Evolutionary conservation across 2,888 invertebrate genomes (phyloP).

Genomic region (Callosobruchus maculatus): DNA sequence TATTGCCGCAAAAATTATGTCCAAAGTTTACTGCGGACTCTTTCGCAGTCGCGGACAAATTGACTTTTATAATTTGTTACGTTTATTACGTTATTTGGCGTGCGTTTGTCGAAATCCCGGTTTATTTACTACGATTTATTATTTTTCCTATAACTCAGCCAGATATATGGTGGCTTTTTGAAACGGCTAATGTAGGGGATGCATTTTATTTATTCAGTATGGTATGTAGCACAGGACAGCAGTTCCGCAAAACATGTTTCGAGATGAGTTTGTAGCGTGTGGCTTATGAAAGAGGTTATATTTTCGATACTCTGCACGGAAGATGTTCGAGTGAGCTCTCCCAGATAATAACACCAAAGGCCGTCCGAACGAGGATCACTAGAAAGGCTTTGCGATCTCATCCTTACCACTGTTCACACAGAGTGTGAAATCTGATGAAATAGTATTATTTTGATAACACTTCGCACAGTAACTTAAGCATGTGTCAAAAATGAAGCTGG

Average conservation of each 20-base stretch:
- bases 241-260: not conserved
- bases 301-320: no score
- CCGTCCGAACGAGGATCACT: no score
- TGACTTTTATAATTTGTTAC: conserved; percentile 44
- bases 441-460: no score
- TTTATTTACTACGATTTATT: conserved; percentile 17
- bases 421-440: no score
- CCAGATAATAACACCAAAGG: no score
- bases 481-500: no score
- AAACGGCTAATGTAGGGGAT: not conserved
- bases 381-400: no score
- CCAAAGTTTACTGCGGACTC: conserved; percentile 42
- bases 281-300: no score
- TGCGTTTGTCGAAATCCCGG: conserved; percentile 33
- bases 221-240: not conserved
- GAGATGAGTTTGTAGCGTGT: no score
- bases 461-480: no score
- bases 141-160: conserved; percentile 8
- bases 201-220: not conserved
- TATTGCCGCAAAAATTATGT: conserved; percentile 45
- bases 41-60: conserved; percentile 41
- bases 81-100: conserved; percentile 40
- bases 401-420: no score
- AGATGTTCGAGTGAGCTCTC: no score
- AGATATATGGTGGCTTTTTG: not conserved